Conservation (phyloP, 1,140 invertebrate species). For the Anastrepha obliqua region DNA sequence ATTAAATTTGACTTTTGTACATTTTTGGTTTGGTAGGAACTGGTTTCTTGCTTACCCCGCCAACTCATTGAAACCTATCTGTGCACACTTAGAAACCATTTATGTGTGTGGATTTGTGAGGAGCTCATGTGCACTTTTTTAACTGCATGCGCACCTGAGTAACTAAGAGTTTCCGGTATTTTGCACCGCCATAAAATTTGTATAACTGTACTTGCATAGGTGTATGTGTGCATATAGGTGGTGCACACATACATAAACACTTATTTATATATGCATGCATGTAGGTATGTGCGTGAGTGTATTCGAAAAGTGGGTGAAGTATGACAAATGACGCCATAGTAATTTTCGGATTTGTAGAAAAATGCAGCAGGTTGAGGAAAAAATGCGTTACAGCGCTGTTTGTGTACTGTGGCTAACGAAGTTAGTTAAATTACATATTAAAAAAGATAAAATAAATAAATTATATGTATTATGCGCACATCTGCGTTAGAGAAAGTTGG, state of each 20-base stretch:
- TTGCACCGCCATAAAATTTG: slow-evolving; percentile 16
- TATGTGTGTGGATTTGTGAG: neutral
- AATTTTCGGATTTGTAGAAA: neutral
- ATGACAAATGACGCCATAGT: slow-evolving; percentile 17
- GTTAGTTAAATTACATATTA: neutral
- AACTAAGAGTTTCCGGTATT: slow-evolving; percentile 40
- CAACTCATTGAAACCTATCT: neutral
- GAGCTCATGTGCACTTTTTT: neutral
- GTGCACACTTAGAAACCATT: neutral
- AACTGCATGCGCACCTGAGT: slow-evolving; percentile 43
- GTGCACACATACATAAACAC: neutral
- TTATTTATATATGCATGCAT: neutral
- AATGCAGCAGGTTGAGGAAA: neutral
- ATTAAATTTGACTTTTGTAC: too few relatives aligned
- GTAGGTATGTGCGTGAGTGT: neutral
- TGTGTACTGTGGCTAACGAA: neutral
- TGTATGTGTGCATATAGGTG: neutral
- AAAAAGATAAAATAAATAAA: neutral
- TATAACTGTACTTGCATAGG: neutral
- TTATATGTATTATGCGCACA: neutral
- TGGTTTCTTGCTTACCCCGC: neutral
- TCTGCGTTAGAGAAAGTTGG: neutral
- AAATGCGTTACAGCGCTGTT: neutral
- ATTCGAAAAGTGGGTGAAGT: slow-evolving; percentile 30
- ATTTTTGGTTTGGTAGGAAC: neutral